Evolutionary conservation across 1,140 invertebrate genomes (phyloP).

Genomic region (Monochamus saltuarius): DNA sequence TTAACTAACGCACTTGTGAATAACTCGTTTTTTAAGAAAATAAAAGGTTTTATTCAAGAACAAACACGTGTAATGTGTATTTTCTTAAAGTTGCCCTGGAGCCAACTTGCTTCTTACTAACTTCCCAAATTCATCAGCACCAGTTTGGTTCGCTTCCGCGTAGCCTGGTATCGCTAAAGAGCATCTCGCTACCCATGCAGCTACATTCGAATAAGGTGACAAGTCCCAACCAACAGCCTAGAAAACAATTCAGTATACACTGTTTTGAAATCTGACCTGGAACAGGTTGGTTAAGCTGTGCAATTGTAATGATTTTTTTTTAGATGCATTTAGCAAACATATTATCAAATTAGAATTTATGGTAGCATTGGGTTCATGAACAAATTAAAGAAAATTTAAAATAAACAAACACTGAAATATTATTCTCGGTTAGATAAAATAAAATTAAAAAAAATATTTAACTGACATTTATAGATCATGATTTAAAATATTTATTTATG

Average conservation of each 20-base stretch:
- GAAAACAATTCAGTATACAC: constrained; percentile 32
- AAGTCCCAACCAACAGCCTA: constrained; percentile 69
- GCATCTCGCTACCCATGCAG: constrained; percentile 64
- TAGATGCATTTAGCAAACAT: background rate
- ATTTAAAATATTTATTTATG: too few relatives aligned
- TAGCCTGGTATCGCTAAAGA: constrained; percentile 54
- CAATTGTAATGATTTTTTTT: background rate
- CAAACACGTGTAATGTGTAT: background rate
- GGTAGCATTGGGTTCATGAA: too few relatives aligned
- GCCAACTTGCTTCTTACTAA: constrained; percentile 57
- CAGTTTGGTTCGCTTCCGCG: constrained; percentile 55
- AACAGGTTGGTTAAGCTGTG: background rate
- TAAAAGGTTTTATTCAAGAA: too few relatives aligned
- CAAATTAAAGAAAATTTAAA: background rate
- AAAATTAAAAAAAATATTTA: too few relatives aligned
- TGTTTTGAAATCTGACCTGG: background rate
- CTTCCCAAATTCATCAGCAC: constrained; percentile 57
- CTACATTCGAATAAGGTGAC: constrained; percentile 64
- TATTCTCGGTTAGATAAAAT: too few relatives aligned
- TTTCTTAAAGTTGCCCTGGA: constrained; percentile 47
- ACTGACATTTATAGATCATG: too few relatives aligned
- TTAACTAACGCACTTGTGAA: background rate
- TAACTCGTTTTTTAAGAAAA: too few relatives aligned
- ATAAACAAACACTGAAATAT: too few relatives aligned
- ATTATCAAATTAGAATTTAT: too few relatives aligned